phyloP scores from a whole-genome alignment of 2,888 invertebrate species.

The Eilema griseolum region DNA sequence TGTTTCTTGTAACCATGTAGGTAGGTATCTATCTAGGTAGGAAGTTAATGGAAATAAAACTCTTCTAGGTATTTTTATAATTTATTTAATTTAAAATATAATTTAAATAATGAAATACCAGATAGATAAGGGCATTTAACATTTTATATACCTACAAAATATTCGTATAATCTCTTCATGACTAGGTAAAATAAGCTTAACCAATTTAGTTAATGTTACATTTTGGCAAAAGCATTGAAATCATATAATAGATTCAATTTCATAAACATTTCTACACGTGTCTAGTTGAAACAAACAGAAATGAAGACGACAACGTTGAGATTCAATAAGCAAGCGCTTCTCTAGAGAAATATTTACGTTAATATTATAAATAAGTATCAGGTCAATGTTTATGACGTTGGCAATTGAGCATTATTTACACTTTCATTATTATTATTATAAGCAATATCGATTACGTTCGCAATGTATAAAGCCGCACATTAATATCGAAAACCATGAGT shows the following conservation, averaged over 20 bases:
- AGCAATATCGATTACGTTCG: constrained; percentile 69
- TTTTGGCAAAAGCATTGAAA: constrained; percentile 57
- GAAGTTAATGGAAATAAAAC: constrained; percentile 18
- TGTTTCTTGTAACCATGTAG: too few species aligned
- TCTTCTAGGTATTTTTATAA: constrained; percentile 59
- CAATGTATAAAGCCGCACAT: constrained; percentile 72
- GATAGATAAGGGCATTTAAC: constrained; percentile 67
- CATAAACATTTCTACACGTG: constrained; percentile 44
- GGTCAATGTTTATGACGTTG: constrained; percentile 45
- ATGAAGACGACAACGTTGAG: not conserved
- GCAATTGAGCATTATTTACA: constrained; percentile 70
- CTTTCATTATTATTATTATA: constrained; percentile 56
- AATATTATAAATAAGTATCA: constrained; percentile 25
- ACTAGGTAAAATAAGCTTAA: constrained; percentile 76
- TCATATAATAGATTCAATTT: constrained; percentile 43
- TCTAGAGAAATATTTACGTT: not conserved
- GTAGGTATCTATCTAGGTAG: too few species aligned
- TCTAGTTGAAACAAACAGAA: not conserved
- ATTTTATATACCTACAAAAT: constrained; percentile 85
- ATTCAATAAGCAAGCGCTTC: not conserved
- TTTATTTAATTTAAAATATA: constrained; percentile 78
- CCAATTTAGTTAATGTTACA: constrained; percentile 65
- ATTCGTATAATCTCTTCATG: constrained; percentile 78
- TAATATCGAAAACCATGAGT: constrained; percentile 57
- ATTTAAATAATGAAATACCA: constrained; percentile 72